Evolutionary conservation across 2,888 invertebrate species (phyloP), one percentile per base, ranked within the genome.

Genomic region (Trilocha varians): DNA sequence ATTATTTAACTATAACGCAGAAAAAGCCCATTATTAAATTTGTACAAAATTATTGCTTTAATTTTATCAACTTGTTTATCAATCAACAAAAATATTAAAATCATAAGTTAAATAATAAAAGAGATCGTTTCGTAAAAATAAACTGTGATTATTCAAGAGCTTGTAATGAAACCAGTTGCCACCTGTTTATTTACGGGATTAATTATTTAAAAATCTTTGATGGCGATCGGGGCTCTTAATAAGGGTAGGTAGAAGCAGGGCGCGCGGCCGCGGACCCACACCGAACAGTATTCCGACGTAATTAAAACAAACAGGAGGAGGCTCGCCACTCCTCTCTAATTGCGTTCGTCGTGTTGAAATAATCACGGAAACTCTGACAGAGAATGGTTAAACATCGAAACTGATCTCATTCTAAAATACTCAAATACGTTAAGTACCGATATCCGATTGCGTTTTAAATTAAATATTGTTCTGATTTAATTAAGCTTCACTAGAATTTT

Each of bases 301-400:
- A 84, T 84, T 83, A 84, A 84, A 83, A 82, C 83, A 83, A 83
- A 83, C 79, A 83, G 73, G 69, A 78, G 74, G 68, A 74, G 74
- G 72, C 71, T 66, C 66, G 67, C 72, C 76, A 79, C 78, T 80
- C 77, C 77, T 78, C 76, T 76, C 77, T 83, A 80, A 83, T 84
- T 83, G 80, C 77, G 73, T 77, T 75, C 72, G 70, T 75, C 72
- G 70, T 70, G 77, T 78, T 78, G 71, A 77, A 82, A 79, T 84
- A 78, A 82, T 83, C 77, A 78, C 72, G 65, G 67, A 57, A 65
- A 69, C 71, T 70, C 65, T 68, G 63, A 72, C 69, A 62, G 59
- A 62, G 62, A 60, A 69, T 67, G 61, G 57, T 61, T 41, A 45
- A 42, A 46, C 25, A 25, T 25, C 11, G 25, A 25, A 25, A 25